Conservation (phyloP, 2,113 vertebrate species). For the Sylvia atricapilla region DNA sequence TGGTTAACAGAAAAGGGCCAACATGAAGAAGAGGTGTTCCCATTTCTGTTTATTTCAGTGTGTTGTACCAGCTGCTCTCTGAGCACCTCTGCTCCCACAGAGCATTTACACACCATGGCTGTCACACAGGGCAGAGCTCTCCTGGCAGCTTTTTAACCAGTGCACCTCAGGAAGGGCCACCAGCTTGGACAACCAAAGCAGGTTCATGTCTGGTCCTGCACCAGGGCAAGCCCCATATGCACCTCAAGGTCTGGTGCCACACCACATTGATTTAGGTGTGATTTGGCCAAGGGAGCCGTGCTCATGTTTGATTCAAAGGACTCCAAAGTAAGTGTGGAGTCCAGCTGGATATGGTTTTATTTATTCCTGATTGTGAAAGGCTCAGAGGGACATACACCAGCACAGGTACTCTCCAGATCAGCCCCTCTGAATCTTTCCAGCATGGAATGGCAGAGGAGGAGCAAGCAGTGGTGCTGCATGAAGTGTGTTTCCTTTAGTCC, state of each 20-base stretch:
- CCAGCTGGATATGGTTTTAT: background rate
- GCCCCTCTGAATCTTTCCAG: background rate
- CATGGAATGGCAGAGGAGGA: background rate
- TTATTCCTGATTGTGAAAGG: background rate
- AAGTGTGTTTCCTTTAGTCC: background rate
- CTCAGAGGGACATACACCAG: background rate
- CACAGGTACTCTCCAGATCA: background rate
- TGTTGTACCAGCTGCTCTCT: background rate
- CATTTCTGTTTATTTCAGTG: background rate
- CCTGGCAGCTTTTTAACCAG: background rate
- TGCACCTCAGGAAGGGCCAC: background rate
- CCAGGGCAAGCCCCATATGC: accelerated
- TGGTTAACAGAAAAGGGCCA: conserved; percentile 41
- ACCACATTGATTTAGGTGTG: background rate
- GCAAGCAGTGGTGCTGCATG: accelerated
- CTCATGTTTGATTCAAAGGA: background rate
- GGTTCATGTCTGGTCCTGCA: background rate
- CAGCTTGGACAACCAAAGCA: background rate
- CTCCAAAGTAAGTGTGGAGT: background rate
- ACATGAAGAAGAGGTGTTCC: background rate
- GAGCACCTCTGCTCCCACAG: background rate
- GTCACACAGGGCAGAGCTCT: background rate
- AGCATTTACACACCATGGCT: accelerated
- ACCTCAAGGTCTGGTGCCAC: background rate
- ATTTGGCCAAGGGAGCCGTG: background rate